These are phyloP conservation scores for Homarus americanus DNA, from an alignment of 1,140 invertebrate species.

Conservation along the genomic window DNA sequence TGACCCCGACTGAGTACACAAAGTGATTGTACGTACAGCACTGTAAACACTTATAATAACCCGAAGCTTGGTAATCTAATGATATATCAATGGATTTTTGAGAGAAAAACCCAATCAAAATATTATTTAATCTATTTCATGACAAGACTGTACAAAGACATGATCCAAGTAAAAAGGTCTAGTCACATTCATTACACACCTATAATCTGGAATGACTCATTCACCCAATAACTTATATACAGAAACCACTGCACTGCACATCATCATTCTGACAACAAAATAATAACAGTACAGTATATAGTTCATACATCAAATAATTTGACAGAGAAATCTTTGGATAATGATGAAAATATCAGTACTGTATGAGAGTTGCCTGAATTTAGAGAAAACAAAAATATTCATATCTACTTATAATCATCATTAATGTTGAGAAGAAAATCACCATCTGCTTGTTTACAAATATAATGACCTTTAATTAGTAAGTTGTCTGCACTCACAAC, in stretches of 20 bases:
- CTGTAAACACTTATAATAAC: no score
- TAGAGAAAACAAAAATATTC: neutral
- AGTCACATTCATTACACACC: neutral
- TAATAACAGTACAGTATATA: neutral
- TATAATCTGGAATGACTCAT: constrained; percentile 1
- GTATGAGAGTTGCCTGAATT: neutral
- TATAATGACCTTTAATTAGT: neutral
- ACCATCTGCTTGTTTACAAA: neutral
- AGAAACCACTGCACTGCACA: constrained; percentile 2
- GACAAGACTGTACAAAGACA: constrained; percentile 61
- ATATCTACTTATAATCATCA: neutral
- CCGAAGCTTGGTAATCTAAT: no score
- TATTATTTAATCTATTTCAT: constrained; percentile 59
- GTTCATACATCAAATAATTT: neutral
- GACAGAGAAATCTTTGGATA: neutral
- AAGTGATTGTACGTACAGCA: no score
- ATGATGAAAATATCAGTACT: neutral
- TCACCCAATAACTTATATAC: constrained; percentile 3
- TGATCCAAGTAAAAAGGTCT: constrained; percentile 54
- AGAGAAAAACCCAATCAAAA: neutral
- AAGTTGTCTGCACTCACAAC: neutral
- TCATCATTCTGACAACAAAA: neutral
- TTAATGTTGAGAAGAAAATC: neutral
- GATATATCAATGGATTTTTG: neutral
- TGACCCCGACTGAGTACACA: no score